These are phyloP conservation scores for Drosophila kanapiae DNA, from an alignment of 1,140 invertebrate species.

Conservation along the genomic window DNA sequence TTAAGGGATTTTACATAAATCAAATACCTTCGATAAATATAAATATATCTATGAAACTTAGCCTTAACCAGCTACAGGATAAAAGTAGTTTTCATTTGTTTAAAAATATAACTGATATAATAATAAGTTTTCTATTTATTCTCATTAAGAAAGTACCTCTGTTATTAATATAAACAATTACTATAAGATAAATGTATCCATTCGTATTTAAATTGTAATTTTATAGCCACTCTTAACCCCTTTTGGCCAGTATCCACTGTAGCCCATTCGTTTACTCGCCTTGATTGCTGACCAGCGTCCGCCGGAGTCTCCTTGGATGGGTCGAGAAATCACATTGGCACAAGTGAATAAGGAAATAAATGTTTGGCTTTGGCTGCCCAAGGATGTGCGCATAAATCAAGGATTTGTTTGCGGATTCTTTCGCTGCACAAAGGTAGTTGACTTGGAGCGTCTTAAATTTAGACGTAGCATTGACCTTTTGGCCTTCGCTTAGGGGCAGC, in stretches of 20 bases:
- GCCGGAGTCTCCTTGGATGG: conserved; percentile 1
- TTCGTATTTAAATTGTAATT: background rate
- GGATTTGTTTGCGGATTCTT: conserved; percentile 84
- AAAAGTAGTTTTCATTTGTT: background rate
- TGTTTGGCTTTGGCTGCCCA: conserved; percentile 75
- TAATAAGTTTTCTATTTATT: background rate
- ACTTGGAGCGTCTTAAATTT: conserved; percentile 59
- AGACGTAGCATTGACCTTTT: conserved; percentile 74
- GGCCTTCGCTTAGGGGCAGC: conserved; percentile 30
- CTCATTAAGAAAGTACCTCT: background rate
- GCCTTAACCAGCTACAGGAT: no score
- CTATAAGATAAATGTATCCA: background rate
- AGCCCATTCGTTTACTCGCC: conserved; percentile 36
- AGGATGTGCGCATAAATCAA: conserved; percentile 84
- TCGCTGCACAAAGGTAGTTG: conserved; percentile 63
- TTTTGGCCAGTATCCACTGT: conserved; percentile 16
- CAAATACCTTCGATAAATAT: background rate
- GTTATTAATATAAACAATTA: background rate
- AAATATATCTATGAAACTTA: no score
- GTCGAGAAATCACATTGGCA: conserved; percentile 73
- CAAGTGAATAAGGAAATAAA: conserved; percentile 85
- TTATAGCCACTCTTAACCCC: background rate
- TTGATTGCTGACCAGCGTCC: conserved; percentile 64
- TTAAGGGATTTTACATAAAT: background rate
- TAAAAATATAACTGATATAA: background rate